Conservation (phyloP, 2,888 invertebrate species). For the Anarsia innoxiella region DNA sequence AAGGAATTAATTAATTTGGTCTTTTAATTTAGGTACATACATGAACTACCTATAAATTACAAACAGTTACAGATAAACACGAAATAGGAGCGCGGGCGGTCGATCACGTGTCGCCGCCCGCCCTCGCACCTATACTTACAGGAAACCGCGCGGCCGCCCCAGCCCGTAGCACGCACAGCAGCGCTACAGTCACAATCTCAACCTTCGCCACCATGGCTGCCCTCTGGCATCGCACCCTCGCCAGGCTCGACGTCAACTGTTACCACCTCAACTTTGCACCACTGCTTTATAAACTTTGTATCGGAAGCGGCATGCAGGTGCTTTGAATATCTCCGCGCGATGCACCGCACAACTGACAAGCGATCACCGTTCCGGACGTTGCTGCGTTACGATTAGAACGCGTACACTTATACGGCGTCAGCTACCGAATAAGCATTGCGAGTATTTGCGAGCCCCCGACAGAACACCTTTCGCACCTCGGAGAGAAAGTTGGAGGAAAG, state of each 20-base stretch:
- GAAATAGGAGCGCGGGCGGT: too few species aligned
- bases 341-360: conserved; percentile 35
- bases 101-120: conserved; percentile 53
- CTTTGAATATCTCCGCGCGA: conserved; percentile 64
- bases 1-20: too few species aligned
- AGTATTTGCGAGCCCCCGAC: conserved; percentile 50
- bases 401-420: conserved; percentile 67
- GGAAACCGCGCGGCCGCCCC: conserved; percentile 68
- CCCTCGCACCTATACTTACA: conserved; percentile 57
- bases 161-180: conserved; percentile 55
- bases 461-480: conserved; percentile 72
- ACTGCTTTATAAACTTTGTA: conserved; percentile 50
- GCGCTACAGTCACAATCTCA: conserved; percentile 45
- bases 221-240: conserved; percentile 47
- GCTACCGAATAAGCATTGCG: conserved; percentile 68
- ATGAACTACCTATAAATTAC: too few species aligned
- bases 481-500: conserved; percentile 75
- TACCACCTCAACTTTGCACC: conserved; percentile 19
- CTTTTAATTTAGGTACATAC: too few species aligned
- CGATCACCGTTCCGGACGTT: conserved; percentile 25
- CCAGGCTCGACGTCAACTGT: conserved; percentile 7
- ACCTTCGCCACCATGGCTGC: conserved; percentile 44
- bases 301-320: conserved; percentile 62
- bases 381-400: conserved; percentile 57
- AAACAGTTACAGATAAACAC: too few species aligned